Evolutionary conservation across 2,113 vertebrate species (phyloP).

Genomic region (Hippocampus zosterae): DNA sequence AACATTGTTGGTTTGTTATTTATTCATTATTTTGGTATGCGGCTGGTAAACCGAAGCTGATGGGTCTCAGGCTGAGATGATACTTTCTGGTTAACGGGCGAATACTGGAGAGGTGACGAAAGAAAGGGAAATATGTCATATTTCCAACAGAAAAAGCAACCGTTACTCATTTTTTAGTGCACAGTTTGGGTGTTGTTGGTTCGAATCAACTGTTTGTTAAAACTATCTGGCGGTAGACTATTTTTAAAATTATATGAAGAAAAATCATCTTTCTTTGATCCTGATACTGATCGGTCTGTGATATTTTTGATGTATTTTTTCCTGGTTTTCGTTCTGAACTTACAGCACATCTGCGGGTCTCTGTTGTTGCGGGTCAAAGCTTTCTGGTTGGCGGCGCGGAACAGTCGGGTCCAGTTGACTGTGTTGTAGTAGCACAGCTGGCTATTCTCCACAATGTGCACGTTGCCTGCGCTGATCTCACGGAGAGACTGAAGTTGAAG

Average conservation of each 20-base stretch:
- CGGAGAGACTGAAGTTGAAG: slow-evolving; percentile 90
- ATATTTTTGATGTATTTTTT: neutral
- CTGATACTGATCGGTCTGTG: neutral
- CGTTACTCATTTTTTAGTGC: no score
- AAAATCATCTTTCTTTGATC: no score
- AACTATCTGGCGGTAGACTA: no score
- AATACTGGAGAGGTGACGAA: neutral
- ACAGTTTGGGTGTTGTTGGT: no score
- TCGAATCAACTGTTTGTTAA: no score
- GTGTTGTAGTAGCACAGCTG: slow-evolving; percentile 95
- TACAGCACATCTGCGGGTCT: slow-evolving; percentile 87
- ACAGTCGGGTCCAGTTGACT: slow-evolving; percentile 92
- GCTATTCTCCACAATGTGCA: slow-evolving; percentile 94
- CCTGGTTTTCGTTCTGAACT: slow-evolving; percentile 59
- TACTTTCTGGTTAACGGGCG: neutral
- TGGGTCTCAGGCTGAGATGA: neutral
- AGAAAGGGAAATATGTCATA: no score
- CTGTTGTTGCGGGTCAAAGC: slow-evolving; percentile 86
- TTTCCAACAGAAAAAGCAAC: no score
- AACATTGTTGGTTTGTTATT: neutral
- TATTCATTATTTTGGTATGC: no score
- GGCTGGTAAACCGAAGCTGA: neutral
- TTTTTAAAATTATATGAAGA: no score
- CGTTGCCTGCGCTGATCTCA: slow-evolving; percentile 95
- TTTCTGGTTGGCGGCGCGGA: slow-evolving; percentile 84